Evolutionary conservation across 2,113 vertebrate species (phyloP).

Genomic region (Petroica traversi): DNA sequence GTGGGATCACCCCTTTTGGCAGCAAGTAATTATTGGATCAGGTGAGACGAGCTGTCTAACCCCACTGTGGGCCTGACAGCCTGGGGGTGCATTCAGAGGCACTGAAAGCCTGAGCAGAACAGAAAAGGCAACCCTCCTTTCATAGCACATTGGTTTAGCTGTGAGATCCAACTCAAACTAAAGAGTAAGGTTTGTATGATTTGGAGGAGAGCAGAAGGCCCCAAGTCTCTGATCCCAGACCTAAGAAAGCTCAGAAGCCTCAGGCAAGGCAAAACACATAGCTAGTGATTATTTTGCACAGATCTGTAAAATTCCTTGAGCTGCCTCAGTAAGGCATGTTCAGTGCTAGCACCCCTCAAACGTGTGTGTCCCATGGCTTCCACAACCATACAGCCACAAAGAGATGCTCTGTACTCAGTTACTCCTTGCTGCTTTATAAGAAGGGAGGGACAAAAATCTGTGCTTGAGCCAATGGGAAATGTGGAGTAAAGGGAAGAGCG

Average conservation of each 20-base stretch:
- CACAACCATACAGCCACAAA: rapidly evolving
- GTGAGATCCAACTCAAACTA: background rate
- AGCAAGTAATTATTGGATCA: background rate
- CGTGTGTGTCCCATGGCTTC: rapidly evolving
- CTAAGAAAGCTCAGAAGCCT: background rate
- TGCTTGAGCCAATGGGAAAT: background rate
- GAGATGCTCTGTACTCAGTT: background rate
- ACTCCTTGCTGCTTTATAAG: background rate
- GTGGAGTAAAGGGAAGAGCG: background rate
- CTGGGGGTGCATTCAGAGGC: background rate
- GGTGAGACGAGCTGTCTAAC: background rate
- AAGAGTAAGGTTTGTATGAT: background rate
- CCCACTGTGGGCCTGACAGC: background rate
- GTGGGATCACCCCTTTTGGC: background rate
- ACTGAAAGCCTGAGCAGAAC: background rate
- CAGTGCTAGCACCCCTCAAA: background rate
- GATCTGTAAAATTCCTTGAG: background rate
- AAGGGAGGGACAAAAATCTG: background rate
- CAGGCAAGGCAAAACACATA: background rate
- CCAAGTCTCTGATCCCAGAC: background rate
- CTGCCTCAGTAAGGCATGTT: background rate
- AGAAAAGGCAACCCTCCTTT: background rate
- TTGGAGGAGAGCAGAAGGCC: background rate
- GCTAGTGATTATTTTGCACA: background rate
- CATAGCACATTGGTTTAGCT: rapidly evolving